Evolutionary conservation across 2,888 invertebrate species (phyloP), one percentile per base, ranked within the genome.

Genomic region (Erpobdella octoculata): DNA sequence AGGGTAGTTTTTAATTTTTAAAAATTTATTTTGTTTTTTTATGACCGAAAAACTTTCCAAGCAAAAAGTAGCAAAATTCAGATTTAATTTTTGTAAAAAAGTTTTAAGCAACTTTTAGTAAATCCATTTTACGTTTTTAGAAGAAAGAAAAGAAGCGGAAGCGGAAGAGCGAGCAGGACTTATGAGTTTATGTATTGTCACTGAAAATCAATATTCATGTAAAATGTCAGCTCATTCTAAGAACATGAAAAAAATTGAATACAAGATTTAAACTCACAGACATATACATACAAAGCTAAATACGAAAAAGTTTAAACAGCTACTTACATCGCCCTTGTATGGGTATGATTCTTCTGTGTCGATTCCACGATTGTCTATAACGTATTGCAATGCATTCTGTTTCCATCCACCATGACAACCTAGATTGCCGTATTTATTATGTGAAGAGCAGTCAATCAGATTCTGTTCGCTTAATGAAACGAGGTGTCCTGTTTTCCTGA

Each of bases 361-460:
- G 5, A 92, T 85, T 0, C 92, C 92, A 4, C 86, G 86, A 77
- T 86, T 81, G 36, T 72, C 71, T 74, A 90, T 88, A n/a, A 90
- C 85, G 74, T 78, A 78, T 70, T 76, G 65, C 73, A 78, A 78
- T 28, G 77, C 77, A 48, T 75, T 66, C 64, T 75, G 75, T 76
- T 76, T 77, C 31, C 75, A 73, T 38, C 77, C 77, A 18, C 77
- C 77, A 18, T 75, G 72, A 48, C 77, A 77, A 6, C 77, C 76
- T 41, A 71, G 58, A 71, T 69, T 78, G 62, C 71, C 72, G 74
- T 69, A 72, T 41, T 9, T 9, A 25, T 59, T 59, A 21, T 8
- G 25, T 25, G 1, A 1, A 0, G 83, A 83, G 77, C 85, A 85
- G 77, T 85, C 85, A 18, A 85, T 80, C 72, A 84, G 78, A 73